phyloP scores from a whole-genome alignment of 2,113 vertebrate genomes.

The Copsychus sechellarum region DNA sequence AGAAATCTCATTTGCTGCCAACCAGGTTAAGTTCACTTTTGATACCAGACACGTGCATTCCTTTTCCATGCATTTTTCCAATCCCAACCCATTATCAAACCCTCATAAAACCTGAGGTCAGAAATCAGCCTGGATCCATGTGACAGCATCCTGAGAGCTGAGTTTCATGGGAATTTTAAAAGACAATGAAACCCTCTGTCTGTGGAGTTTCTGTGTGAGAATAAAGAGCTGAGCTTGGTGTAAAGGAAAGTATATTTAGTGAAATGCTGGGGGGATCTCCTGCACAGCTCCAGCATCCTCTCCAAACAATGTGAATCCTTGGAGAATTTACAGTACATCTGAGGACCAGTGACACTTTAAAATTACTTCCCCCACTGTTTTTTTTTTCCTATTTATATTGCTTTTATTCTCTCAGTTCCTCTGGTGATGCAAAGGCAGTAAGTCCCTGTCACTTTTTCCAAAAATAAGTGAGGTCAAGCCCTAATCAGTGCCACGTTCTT shows the following conservation, averaged over 20 bases:
- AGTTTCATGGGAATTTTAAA: neutral
- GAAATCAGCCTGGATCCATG: neutral
- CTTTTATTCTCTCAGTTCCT: neutral
- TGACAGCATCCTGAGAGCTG: neutral
- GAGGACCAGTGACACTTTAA: neutral
- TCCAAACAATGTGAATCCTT: neutral
- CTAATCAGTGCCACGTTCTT: neutral
- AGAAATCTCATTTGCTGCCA: neutral
- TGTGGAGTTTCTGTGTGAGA: neutral
- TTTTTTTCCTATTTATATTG: neutral
- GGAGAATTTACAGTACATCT: neutral
- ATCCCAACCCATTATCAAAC: neutral
- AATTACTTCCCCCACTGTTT: neutral
- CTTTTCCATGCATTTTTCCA: neutral
- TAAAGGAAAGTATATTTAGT: neutral
- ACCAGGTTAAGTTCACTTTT: neutral
- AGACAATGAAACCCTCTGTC: neutral
- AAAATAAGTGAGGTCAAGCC: neutral
- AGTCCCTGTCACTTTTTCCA: neutral
- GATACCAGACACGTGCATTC: neutral
- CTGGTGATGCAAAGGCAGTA: neutral
- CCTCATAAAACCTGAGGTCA: neutral
- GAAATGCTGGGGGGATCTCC: neutral
- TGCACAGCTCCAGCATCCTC: neutral
- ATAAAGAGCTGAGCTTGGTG: neutral